Evolutionary conservation across 2,797 vertebrate species (phyloP).

Genomic region (Chelon labrosus): DNA sequence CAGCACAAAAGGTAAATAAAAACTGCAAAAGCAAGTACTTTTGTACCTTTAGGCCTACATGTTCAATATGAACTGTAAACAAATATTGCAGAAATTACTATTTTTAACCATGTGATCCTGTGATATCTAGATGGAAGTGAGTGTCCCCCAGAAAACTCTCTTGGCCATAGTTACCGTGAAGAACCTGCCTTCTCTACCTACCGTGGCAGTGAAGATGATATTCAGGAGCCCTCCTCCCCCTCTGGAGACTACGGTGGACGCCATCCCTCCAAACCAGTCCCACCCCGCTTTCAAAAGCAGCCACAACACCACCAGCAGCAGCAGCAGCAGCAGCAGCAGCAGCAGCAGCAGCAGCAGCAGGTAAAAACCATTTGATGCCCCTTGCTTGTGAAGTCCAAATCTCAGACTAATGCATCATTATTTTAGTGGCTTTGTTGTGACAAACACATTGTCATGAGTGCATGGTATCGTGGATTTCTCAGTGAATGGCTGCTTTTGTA

Average conservation of each 20-base stretch:
- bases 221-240: slow-evolving; percentile 87
- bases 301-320: slow-evolving; percentile 75
- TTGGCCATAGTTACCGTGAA: slow-evolving; percentile 84
- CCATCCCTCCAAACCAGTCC: slow-evolving; percentile 88
- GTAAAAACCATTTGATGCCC: slow-evolving; percentile 54
- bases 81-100: not conserved
- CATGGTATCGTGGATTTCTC: too few species aligned
- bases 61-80: not conserved
- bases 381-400: slow-evolving; percentile 18
- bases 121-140: slow-evolving; percentile 72
- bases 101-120: slow-evolving; percentile 1
- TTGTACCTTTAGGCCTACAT: not conserved
- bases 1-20: slow-evolving; percentile 86
- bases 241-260: slow-evolving; percentile 90
- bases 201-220: slow-evolving; percentile 89
- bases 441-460: not conserved
- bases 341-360: slow-evolving; percentile 80
- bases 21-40: not conserved
- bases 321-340: slow-evolving; percentile 83
- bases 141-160: slow-evolving; percentile 80
- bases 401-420: slow-evolving; percentile 22
- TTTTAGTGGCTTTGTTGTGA: slow-evolving; percentile 12
- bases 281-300: slow-evolving; percentile 95
- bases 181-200: slow-evolving; percentile 74
- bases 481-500: too few species aligned